Percentiles rank a stretch among this genome's conserved stretches.
Conservation (phyloP, 2,113 vertebrate species). For the Rhombomys opimus region DNA sequence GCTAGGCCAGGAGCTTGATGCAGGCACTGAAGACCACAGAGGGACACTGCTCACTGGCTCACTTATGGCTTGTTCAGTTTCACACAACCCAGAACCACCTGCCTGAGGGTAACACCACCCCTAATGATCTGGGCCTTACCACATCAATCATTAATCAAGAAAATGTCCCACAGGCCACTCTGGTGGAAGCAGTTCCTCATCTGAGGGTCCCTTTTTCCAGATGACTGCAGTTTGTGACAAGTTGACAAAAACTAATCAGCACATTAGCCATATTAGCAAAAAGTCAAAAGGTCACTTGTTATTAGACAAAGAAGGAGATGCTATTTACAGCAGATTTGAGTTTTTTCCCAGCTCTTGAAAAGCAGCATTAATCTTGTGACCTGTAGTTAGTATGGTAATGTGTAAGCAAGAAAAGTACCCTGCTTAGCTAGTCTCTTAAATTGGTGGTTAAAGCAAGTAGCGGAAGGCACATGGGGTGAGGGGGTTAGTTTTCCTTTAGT, state of each 20-base stretch:
- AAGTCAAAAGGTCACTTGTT: neutral
- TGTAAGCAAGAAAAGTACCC: neutral
- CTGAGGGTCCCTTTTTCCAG: neutral
- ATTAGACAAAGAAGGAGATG: neutral
- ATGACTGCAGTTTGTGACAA: neutral
- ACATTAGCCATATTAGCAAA: neutral
- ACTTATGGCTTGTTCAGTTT: neutral
- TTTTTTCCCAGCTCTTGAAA: neutral
- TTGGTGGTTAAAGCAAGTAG: neutral
- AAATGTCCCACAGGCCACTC: neutral
- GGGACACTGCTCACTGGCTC: neutral
- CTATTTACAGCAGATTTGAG: neutral
- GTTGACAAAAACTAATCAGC: neutral
- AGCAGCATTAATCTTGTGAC: neutral
- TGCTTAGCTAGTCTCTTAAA: neutral
- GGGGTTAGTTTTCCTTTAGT: neutral
- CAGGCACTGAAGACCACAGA: neutral
- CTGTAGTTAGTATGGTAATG: neutral
- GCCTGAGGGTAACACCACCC: neutral
- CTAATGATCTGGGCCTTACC: too few relatives aligned
- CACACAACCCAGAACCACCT: neutral
- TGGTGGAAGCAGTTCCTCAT: neutral
- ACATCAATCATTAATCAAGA: neutral
- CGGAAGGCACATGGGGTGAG: neutral
- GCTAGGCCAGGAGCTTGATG: too few relatives aligned